Evolutionary conservation across 2,888 invertebrate species (phyloP), one percentile per base, ranked within the genome.

Genomic region (Chesias legatella): DNA sequence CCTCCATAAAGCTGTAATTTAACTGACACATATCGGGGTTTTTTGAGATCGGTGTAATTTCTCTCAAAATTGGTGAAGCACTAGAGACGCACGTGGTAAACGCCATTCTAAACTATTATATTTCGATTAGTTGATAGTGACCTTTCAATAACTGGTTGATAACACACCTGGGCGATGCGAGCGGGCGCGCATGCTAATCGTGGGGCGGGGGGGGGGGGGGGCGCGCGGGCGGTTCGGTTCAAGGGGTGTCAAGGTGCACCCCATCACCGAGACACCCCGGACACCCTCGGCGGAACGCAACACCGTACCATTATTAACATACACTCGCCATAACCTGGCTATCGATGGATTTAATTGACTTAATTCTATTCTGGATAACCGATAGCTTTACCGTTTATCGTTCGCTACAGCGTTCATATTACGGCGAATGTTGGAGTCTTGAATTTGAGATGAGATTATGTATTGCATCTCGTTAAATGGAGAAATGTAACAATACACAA

Each of bases 181-280:
- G 46, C 41, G 54, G 48, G 52, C 55, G 38, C 53, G 55, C 50
- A 58, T 63, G 63, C 62, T 65, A 65, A 63, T 60, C 53, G 56
- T 47, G 34, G 36, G 43, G 45, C 52, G 56, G 42, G 54, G 55
- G 56, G 53, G 40, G 58, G 58, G 55, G 56, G 36, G 56, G 56
- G 33, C 20, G 3, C 6, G 20, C n/a, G 7, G 40, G 36, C 22
- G 45, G 40, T 30, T 27, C 33, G 36, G 67, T 66, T 65, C 66
- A 63, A 59, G 67, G 73, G 69, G 67, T 67, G 73, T 69, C 67
- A 65, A 68, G 69, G 67, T 65, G 58, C 59, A 58, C 56, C 63
- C 60, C 58, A 41, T 40, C 43, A 17, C 13, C 2, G 5, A 5
- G 5, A 5, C 13, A 2, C 47, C 21, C 48, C 10, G 7, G 30